These are phyloP conservation scores for Drosophila monieri DNA, from an alignment of 2,888 invertebrate genomes.

Conservation along the genomic window DNA sequence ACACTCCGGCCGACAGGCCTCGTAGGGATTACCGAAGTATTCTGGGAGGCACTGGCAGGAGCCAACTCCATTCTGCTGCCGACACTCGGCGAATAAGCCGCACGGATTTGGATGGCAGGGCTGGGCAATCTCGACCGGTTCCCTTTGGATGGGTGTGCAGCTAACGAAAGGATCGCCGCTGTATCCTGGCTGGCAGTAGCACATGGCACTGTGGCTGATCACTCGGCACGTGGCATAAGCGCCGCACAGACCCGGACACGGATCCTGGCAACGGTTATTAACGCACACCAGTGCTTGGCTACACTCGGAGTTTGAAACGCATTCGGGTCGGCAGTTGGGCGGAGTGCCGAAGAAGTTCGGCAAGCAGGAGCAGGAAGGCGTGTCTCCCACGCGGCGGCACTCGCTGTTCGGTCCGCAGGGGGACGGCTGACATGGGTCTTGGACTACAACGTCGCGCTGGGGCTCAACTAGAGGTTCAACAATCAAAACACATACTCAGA, in stretches of 20 bases:
- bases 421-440: constrained; percentile 85
- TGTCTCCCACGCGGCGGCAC: constrained; percentile 86
- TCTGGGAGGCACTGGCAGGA: constrained; percentile 89
- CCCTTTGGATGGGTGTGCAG: constrained; percentile 85
- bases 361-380: constrained; percentile 90
- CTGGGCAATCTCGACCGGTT: constrained; percentile 83
- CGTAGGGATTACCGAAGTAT: constrained; percentile 91
- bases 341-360: constrained; percentile 88
- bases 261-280: constrained; percentile 90
- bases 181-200: constrained; percentile 86
- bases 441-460: constrained; percentile 58
- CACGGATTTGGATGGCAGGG: constrained; percentile 93
- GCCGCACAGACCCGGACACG: constrained; percentile 90
- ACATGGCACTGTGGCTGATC: constrained; percentile 91
- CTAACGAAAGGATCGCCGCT: constrained; percentile 83
- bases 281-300: constrained; percentile 88
- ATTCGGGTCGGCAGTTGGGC: constrained; percentile 90
- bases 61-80: constrained; percentile 87
- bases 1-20: constrained; percentile 91
- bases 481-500: background rate
- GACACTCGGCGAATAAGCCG: constrained; percentile 90
- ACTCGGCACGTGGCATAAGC: constrained; percentile 89
- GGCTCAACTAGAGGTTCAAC: constrained; percentile 72
- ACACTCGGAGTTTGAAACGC: constrained; percentile 91
- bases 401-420: constrained; percentile 86